These are phyloP conservation scores for Petrocephalus microphthalmus DNA, from an alignment of 2,113 vertebrate species.

Conservation along the genomic window DNA sequence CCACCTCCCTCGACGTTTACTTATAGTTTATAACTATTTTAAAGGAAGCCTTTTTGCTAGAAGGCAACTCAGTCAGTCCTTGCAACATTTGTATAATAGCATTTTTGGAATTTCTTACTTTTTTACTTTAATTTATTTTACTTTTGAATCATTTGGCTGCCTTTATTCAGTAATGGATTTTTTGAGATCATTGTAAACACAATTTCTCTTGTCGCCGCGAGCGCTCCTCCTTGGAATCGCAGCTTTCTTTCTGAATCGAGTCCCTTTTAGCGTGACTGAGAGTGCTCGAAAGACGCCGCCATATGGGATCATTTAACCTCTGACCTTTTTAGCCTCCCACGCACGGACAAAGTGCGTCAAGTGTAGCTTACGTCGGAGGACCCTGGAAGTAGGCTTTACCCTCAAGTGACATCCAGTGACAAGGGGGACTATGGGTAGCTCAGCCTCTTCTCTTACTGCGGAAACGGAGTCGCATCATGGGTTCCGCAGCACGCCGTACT, in stretches of 20 bases:
- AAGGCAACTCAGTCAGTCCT: background rate
- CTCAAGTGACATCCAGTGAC: conserved; percentile 28
- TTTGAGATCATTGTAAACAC: background rate
- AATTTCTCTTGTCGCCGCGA: background rate
- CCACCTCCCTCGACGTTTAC: background rate
- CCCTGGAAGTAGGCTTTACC: background rate
- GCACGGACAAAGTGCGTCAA: background rate
- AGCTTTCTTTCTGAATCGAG: background rate
- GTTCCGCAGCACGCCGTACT: conserved; percentile 70
- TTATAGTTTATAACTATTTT: background rate
- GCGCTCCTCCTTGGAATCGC: conserved; percentile 6
- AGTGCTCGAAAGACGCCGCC: background rate
- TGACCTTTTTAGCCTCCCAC: background rate
- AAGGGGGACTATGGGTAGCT: conserved; percentile 80
- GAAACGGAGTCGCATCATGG: conserved; percentile 93
- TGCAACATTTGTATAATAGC: background rate
- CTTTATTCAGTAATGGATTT: background rate
- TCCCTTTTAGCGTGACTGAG: conserved; percentile 5
- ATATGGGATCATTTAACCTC: background rate
- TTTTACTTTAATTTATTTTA: no score
- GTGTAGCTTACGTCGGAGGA: background rate
- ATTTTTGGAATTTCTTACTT: background rate
- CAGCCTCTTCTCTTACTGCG: conserved; percentile 85
- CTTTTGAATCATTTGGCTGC: background rate
- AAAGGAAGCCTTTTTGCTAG: background rate